Conservation (phyloP, 2,797 vertebrate genomes). For the Gastrophryne carolinensis region DNA sequence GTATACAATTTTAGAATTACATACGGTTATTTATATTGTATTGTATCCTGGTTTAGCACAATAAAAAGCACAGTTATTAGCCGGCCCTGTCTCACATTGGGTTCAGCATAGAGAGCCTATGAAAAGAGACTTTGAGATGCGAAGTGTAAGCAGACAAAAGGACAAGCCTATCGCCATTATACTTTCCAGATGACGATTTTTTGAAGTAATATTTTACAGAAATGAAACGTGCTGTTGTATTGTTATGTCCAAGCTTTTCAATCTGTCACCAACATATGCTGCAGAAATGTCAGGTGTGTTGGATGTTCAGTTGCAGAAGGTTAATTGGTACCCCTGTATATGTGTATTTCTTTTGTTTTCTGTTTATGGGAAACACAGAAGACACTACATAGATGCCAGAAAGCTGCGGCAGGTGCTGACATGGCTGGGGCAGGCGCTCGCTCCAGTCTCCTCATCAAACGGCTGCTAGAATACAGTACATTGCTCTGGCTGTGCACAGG, state of each 20-base stretch:
- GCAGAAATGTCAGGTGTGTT: slow-evolving; percentile 10
- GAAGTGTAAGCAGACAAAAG: too few relatives aligned
- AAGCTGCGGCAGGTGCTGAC: slow-evolving; percentile 42
- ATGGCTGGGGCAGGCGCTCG: slow-evolving; percentile 1
- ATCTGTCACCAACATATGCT: background rate
- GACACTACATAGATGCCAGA: slow-evolving; percentile 54
- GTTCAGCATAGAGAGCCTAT: too few relatives aligned
- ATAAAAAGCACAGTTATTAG: too few relatives aligned
- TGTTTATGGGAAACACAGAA: slow-evolving; percentile 23
- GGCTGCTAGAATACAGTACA: slow-evolving; percentile 11
- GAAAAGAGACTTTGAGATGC: too few relatives aligned
- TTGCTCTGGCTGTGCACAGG: slow-evolving; percentile 17
- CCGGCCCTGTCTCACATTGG: too few relatives aligned
- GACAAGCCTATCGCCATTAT: too few relatives aligned
- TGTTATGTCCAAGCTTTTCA: background rate
- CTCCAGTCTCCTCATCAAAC: background rate
- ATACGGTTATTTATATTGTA: too few relatives aligned
- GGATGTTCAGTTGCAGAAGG: slow-evolving; percentile 3
- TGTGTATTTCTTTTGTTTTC: slow-evolving; percentile 45
- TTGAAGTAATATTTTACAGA: background rate
- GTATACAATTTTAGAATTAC: too few relatives aligned
- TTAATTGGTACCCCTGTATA: background rate
- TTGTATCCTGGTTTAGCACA: too few relatives aligned
- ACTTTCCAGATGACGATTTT: background rate
- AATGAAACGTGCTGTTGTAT: background rate